Percentiles rank a stretch among this genome's conserved stretches.
phyloP scores from a whole-genome alignment of 2,113 vertebrate species.

The Oncorhynchus mykiss region DNA sequence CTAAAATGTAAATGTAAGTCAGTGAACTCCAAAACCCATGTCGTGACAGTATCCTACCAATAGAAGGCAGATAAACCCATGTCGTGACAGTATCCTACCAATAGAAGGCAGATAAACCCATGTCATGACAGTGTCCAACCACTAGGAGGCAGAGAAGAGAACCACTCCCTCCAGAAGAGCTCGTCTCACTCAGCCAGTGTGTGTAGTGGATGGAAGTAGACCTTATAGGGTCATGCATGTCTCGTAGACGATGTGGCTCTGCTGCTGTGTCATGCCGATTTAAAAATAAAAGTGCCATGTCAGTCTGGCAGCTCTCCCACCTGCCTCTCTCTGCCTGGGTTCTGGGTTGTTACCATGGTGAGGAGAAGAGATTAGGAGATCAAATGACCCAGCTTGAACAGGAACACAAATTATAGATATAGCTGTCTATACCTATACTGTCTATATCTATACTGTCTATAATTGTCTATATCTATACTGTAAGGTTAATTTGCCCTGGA shows the following conservation, averaged over 20 bases:
- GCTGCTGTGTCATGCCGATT: conserved; percentile 46
- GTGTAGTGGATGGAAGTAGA: background rate
- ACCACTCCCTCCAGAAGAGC: background rate
- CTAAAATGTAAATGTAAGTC: too few species aligned
- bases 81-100: background rate
- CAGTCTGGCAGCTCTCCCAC: conserved; percentile 18
- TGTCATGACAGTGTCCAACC: background rate
- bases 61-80: background rate
- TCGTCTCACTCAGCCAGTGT: background rate
- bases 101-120: too few species aligned
- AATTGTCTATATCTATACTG: too few species aligned
- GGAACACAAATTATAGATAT: background rate
- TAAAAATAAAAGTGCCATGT: conserved; percentile 30
- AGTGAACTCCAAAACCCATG: too few species aligned
- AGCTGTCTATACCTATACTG: too few species aligned
- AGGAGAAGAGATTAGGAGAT: background rate
- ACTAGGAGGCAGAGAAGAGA: conserved; percentile 9
- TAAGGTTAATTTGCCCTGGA: too few species aligned
- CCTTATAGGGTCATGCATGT: conserved; percentile 48
- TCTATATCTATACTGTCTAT: too few species aligned
- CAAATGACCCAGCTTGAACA: background rate
- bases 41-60: background rate
- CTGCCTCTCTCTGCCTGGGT: background rate
- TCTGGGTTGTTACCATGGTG: too few species aligned
- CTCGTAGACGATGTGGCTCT: conserved; percentile 24